These are phyloP conservation scores for Schlechtendalia chinensis DNA, from an alignment of 1,140 invertebrate species.

Conservation along the genomic window DNA sequence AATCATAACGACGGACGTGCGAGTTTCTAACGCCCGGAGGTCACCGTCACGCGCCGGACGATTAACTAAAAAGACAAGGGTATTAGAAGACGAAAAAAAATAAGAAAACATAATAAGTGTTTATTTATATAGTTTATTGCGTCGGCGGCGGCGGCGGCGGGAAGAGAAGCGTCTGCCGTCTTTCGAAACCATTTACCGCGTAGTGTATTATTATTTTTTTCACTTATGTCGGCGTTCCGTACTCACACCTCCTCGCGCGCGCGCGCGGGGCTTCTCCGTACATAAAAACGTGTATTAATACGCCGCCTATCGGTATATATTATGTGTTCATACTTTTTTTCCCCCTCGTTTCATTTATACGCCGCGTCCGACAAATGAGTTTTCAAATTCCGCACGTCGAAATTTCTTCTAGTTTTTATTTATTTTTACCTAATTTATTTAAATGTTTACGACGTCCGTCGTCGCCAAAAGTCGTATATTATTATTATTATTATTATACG, in stretches of 20 bases:
- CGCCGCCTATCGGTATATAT: not conserved
- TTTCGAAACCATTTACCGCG: not conserved
- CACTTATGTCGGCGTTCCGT: not conserved
- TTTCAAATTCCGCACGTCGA: not conserved
- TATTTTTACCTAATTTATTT: not conserved
- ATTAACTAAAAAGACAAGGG: not conserved
- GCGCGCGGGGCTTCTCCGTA: not conserved
- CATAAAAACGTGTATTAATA: no score
- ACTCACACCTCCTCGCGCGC: not conserved
- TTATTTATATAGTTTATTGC: constrained; percentile 7
- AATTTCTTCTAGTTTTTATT: not conserved
- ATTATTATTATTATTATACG: no score
- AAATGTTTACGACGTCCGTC: not conserved
- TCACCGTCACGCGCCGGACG: not conserved
- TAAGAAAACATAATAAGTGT: not conserved
- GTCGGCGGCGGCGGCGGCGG: not conserved
- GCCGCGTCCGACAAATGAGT: constrained; percentile 2
- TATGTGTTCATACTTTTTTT: not conserved
- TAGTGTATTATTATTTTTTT: not conserved
- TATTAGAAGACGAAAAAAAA: not conserved
- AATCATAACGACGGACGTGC: not conserved
- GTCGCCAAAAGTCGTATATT: not conserved
- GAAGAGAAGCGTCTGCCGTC: not conserved
- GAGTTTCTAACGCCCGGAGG: not conserved
- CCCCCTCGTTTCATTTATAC: no score